Evolutionary conservation across 2,888 invertebrate genomes (phyloP).

Genomic region (Pelosia muscerda): DNA sequence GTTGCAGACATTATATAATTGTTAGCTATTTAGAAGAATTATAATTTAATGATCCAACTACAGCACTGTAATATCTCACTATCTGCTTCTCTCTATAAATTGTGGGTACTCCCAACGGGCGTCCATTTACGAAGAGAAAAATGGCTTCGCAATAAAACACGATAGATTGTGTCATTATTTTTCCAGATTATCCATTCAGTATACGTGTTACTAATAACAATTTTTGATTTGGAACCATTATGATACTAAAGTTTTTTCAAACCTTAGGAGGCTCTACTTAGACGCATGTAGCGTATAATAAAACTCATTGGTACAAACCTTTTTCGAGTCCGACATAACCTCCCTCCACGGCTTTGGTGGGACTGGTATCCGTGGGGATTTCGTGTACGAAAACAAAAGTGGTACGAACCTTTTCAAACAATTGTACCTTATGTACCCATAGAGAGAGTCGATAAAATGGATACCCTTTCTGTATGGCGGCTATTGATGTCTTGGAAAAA

Average conservation of each 20-base stretch:
- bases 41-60: conserved; percentile 45
- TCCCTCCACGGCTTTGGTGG: too few species aligned
- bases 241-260: neutral
- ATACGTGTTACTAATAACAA: conserved; percentile 40
- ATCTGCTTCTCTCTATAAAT: conserved; percentile 55
- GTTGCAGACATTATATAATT: neutral
- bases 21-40: neutral
- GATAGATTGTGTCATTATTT: conserved; percentile 53
- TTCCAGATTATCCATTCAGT: conserved; percentile 49
- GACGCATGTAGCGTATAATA: too few species aligned
- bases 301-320: too few species aligned
- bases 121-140: conserved; percentile 55
- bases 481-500: too few species aligned
- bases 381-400: too few species aligned
- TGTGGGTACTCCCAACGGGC: conserved; percentile 52
- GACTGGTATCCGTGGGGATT: too few species aligned
- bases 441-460: too few species aligned
- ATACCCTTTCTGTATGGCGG: too few species aligned
- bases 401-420: too few species aligned
- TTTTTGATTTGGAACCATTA: conserved; percentile 16
- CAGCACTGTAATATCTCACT: conserved; percentile 44
- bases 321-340: too few species aligned
- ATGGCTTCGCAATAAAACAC: conserved; percentile 57
- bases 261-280: neutral
- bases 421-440: too few species aligned